These are phyloP conservation scores for Papilio dardanus DNA, from an alignment of 1,140 invertebrate genomes.

Conservation along the genomic window DNA sequence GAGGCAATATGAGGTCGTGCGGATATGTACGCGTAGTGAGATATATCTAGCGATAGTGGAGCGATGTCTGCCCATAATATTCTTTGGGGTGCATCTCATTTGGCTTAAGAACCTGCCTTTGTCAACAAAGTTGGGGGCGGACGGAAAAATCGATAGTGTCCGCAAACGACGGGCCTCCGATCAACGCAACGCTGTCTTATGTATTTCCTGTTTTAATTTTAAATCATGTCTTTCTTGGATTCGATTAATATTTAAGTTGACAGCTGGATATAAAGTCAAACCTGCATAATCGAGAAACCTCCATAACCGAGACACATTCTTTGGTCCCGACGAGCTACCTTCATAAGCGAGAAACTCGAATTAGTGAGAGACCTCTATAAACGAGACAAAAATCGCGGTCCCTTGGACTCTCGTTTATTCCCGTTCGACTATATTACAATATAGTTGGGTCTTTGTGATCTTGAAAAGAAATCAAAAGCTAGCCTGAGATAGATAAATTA, in stretches of 20 bases:
- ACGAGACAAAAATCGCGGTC: too few species aligned
- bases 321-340: too few species aligned
- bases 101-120: slow-evolving; percentile 75
- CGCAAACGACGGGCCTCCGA: slow-evolving; percentile 54
- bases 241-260: not conserved
- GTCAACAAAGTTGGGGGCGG: slow-evolving; percentile 75
- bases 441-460: too few species aligned
- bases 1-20: slow-evolving; percentile 63
- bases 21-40: slow-evolving; percentile 61
- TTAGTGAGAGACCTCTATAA: too few species aligned
- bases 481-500: not conserved
- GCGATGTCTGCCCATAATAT: slow-evolving; percentile 81
- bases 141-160: slow-evolving; percentile 67
- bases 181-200: slow-evolving; percentile 56
- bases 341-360: too few species aligned
- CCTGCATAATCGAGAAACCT: too few species aligned
- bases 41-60: slow-evolving; percentile 77
- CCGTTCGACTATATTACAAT: too few species aligned
- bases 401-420: too few species aligned
- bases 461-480: not conserved
- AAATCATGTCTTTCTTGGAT: not conserved
- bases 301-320: too few species aligned
- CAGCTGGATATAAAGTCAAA: too few species aligned
- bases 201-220: slow-evolving; percentile 39
- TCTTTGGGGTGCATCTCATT: slow-evolving; percentile 82